phyloP scores from a whole-genome alignment of 1,140 invertebrate genomes.

The Diorhabda sublineata region DNA sequence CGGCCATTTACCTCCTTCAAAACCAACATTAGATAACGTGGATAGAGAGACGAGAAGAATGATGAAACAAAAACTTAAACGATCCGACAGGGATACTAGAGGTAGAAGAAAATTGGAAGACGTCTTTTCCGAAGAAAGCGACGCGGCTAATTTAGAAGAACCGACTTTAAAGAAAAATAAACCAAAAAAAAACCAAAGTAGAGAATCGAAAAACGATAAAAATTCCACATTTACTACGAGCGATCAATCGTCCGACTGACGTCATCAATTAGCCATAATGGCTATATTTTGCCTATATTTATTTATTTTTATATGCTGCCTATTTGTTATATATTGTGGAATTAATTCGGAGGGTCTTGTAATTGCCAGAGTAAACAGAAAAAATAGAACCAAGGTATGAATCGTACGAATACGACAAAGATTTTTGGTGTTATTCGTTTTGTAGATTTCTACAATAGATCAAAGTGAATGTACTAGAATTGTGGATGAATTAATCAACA shows the following conservation, averaged over 20 bases:
- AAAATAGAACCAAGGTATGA: conserved; percentile 26
- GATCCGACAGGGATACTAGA: conserved; percentile 33
- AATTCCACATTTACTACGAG: conserved; percentile 37
- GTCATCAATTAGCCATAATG: conserved; percentile 54
- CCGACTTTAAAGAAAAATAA: conserved; percentile 20
- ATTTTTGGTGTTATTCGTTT: too few species aligned
- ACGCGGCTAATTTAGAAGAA: conserved; percentile 35
- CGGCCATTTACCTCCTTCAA: conserved; percentile 26
- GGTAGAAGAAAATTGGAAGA: conserved; percentile 28
- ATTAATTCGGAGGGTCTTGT: conserved; percentile 51
- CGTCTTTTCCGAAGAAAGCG: conserved; percentile 35
- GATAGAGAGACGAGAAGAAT: conserved; percentile 24
- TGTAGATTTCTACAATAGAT: too few species aligned
- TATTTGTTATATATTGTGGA: conserved; percentile 55
- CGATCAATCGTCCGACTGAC: conserved; percentile 52
- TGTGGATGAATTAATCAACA: too few species aligned
- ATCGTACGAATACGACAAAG: too few species aligned
- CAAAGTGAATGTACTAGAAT: too few species aligned
- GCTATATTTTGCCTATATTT: conserved; percentile 56
- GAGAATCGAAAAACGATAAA: conserved; percentile 31
- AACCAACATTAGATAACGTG: conserved; percentile 5
- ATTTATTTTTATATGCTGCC: conserved; percentile 53
- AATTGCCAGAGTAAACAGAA: conserved; percentile 42
- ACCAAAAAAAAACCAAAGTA: not conserved
- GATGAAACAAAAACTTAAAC: conserved; percentile 42